Conservation (phyloP, 2,113 vertebrate genomes). For the Galbula dea region DNA sequence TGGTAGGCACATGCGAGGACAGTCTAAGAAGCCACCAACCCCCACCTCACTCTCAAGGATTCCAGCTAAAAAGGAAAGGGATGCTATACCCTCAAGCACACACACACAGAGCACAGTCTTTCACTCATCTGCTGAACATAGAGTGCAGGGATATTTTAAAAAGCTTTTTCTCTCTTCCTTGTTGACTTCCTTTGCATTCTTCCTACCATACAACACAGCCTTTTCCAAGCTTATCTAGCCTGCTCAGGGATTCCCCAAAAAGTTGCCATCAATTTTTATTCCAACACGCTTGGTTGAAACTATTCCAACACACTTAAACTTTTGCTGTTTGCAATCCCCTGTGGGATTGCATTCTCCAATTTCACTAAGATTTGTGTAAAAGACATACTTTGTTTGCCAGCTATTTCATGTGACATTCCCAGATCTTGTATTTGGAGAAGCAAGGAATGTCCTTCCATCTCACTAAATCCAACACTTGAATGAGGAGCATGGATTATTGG, state of each 20-base stretch:
- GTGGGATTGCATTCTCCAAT: neutral
- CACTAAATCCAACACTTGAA: neutral
- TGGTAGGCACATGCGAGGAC: neutral
- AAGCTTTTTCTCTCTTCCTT: neutral
- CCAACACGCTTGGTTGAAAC: no score
- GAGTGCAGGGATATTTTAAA: neutral
- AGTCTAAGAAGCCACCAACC: neutral
- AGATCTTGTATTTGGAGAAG: neutral
- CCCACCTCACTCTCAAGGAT: neutral
- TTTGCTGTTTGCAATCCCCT: neutral
- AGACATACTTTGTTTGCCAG: neutral
- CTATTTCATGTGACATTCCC: neutral
- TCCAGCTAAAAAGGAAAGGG: neutral
- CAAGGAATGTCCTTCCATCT: neutral
- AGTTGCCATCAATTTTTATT: no score
- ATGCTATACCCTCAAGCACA: neutral
- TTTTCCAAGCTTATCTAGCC: neutral
- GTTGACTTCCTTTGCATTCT: neutral
- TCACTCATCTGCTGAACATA: neutral
- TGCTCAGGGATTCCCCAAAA: neutral
- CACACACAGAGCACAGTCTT: no score
- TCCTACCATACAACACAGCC: neutral
- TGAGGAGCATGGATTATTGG: neutral
- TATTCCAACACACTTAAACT: neutral
- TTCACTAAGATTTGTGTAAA: neutral